Evolutionary conservation across 1,140 invertebrate genomes (phyloP).

Genomic region (Panulirus ornatus): DNA sequence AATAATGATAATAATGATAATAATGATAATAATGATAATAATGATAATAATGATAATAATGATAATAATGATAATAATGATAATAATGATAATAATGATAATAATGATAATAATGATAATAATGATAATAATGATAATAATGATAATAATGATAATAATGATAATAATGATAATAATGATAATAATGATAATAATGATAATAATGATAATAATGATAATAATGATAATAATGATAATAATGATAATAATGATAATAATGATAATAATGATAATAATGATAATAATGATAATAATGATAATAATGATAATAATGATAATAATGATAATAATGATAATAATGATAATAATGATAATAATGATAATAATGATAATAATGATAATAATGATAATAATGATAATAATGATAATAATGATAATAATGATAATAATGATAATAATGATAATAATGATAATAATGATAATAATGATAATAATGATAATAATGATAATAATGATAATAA

Average conservation of each 20-base stretch:
- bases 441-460: background rate
- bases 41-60: no score
- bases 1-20: no score
- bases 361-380: slow-evolving; percentile 2
- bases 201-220: background rate
- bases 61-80: no score
- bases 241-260: background rate
- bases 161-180: no score
- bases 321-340: no score
- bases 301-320: slow-evolving; percentile 6
- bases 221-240: background rate
- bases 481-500: background rate
- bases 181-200: background rate
- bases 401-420: no score
- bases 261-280: slow-evolving; percentile 6
- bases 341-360: background rate
- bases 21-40: no score
- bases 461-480: slow-evolving; percentile 1
- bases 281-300: slow-evolving; percentile 5
- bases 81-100: no score
- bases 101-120: no score
- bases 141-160: no score
- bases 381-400: background rate
- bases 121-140: no score
- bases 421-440: no score